Evolutionary conservation across 2,797 vertebrate genomes (phyloP), one percentile per base, ranked within the genome.

Genomic region (Rhadinocentrus ornatus): DNA sequence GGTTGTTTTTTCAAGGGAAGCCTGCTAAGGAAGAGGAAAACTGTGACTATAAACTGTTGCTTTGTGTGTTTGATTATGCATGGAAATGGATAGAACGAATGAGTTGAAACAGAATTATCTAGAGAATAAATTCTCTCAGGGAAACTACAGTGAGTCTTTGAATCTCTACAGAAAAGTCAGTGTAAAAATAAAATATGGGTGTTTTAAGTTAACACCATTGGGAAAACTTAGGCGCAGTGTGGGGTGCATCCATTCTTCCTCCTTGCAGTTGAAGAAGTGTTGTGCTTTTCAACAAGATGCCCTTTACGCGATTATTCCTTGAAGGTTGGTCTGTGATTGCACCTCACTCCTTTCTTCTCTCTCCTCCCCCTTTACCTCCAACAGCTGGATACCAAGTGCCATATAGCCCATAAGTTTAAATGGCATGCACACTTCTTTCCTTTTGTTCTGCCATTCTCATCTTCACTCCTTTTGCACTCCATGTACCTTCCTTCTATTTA

Each of bases 251-350:
- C 66, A 55, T 81, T 66, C 63, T 59, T 64, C 54, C 55, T 48
- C 75, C 37, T 69, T 66, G 11, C 65, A 37, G 32, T 56, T 71
- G 52, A 24, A 29, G 73, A 61, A 60, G 27, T 72, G 50, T 83
- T 83, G 76, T 70, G 69, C 66, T 77, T 83, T 85, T 88, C 78
- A 81, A 67, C 79, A 57, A 69, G 71, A 63, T 87, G 78, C 78
- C 84, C 86, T 90, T 90, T 89, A 69, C 69, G 73, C 22, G 78
- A 75, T 75, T 86, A 71, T 85, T 82, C 80, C 74, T 81, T 80
- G 58, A 88, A 82, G 82, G 80, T 37, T 89, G 85, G 87, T 85
- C 88, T 85, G 74, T 88, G 71, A 88, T 86, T 70, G 74, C 83
- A 46, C 68, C 84, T 65, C 74, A 62, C 18, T 71, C 62, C 41